phyloP scores from a whole-genome alignment of 2,888 invertebrate genomes.

The Eilema depressum region DNA sequence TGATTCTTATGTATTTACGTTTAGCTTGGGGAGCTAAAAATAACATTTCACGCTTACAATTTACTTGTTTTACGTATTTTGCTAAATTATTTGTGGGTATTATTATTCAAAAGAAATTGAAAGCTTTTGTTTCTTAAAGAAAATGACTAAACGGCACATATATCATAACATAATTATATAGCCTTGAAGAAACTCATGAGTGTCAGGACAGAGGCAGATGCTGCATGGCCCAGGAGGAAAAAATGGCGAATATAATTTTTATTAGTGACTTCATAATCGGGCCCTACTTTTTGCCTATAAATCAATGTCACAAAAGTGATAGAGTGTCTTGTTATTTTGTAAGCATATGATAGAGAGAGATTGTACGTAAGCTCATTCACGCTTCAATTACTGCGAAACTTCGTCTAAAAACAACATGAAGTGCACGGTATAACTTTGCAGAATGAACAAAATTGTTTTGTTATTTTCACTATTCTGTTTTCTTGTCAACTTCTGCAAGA shows the following conservation, averaged over 20 bases:
- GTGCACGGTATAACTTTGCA: neutral
- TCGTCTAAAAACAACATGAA: slow-evolving; percentile 7
- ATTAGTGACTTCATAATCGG: neutral
- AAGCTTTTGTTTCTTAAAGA: too few species aligned
- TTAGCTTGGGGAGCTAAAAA: neutral
- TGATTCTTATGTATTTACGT: neutral
- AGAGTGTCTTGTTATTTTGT: neutral
- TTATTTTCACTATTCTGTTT: slow-evolving; percentile 8
- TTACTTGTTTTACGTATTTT: neutral
- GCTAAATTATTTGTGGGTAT: too few species aligned
- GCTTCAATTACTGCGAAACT: slow-evolving; percentile 7
- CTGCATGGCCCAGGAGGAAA: neutral
- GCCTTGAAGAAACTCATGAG: neutral
- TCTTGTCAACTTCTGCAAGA: neutral
- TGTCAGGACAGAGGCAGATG: neutral
- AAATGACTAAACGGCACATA: too few species aligned
- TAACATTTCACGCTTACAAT: neutral
- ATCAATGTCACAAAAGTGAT: neutral
- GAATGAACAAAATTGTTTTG: slow-evolving; percentile 7
- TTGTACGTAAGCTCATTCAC: slow-evolving; percentile 4
- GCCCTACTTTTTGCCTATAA: neutral
- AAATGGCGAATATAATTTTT: neutral
- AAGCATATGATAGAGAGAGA: neutral
- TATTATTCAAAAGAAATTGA: too few species aligned
- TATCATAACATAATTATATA: neutral